Evolutionary conservation across 2,113 vertebrate genomes (phyloP).

Genomic region (Ondatra zibethicus): DNA sequence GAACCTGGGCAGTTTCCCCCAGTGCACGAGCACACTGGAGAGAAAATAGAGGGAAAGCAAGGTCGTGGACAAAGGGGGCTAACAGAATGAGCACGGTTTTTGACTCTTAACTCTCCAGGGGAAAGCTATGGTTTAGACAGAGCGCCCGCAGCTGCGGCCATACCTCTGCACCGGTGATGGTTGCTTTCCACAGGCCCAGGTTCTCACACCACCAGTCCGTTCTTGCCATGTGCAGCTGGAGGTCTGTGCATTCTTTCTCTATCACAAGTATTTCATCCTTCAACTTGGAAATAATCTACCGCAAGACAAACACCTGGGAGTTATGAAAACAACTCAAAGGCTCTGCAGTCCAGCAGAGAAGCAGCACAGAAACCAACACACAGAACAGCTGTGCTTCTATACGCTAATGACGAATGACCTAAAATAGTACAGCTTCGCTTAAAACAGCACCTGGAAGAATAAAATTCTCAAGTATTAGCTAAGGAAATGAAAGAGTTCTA

Average conservation of each 20-base stretch:
- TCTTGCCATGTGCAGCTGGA: constrained; percentile 95
- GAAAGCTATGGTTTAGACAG: neutral
- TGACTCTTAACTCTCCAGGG: neutral
- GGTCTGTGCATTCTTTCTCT: constrained; percentile 95
- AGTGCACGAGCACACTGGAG: neutral
- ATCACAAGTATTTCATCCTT: constrained; percentile 97
- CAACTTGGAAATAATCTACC: constrained; percentile 95
- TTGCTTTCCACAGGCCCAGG: constrained; percentile 95
- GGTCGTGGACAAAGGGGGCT: neutral
- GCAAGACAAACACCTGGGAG: constrained; percentile 38
- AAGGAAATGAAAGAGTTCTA: constrained; percentile 24
- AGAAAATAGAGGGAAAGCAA: fast-evolving
- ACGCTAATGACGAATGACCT: neutral
- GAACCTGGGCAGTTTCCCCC: neutral
- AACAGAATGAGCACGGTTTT: neutral
- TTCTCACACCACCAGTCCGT: constrained; percentile 99
- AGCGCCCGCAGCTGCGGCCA: neutral
- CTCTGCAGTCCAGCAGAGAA: neutral
- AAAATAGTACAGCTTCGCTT: neutral
- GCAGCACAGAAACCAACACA: constrained; percentile 10
- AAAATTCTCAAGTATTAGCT: neutral
- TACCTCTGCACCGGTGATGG: constrained; percentile 93
- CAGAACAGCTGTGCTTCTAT: neutral
- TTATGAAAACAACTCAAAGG: constrained; percentile 4
- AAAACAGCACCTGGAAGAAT: neutral